Evolutionary conservation across 2,888 invertebrate species (phyloP), one percentile per base, ranked within the genome.

Genomic region (Melieria crassipennis): DNA sequence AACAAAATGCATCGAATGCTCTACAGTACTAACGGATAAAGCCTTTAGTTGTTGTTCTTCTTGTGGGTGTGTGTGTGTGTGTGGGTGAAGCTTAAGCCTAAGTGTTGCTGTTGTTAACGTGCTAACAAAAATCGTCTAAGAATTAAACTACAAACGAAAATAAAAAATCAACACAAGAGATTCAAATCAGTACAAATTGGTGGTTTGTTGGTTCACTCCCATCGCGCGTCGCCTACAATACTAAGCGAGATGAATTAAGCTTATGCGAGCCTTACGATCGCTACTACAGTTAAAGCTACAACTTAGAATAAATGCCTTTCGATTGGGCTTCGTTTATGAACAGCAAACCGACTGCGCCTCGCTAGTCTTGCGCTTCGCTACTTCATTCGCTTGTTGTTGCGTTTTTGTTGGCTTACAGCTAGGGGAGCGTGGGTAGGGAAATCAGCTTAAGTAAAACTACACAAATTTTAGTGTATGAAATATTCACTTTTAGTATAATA

Each of bases 281-380:
- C 30, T 30, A 30, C 30, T 30, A 2, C 30, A 30, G 47, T 65
- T 55, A 65, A 65, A 65, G 64, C 64, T 65, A 30, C 16, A 65
- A 55, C 64, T 65, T 65, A 65, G 55, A 30, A 30, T 30, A 30
- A 30, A 30, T 16, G n/a, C 30, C 30, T 42, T 46, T 55, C 13
- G 67, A 68, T 58, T 65, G 16, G 10, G 42, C 58, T 78, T 82
- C 79, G 78, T 81, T 81, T 77, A 81, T 82, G 79, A 81, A 82
- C 83, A 83, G 81, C 81, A 81, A 77, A 76, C 52, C 42, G 43
- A 56, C 48, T 50, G 47, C 43, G 47, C 48, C 7, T 30, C 58
- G 30, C 13, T 16, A 30, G 30, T 30, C 30, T 30, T 30, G 30
- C 30, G 52, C 10, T 52, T 52, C 52, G 13, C 6, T 52, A 13